A percentile compares a stretch with the other conserved stretches of the same genome.
These are phyloP conservation scores for Aplochiton taeniatus DNA, from an alignment of 2,797 vertebrate species.

Conservation along the genomic window DNA sequence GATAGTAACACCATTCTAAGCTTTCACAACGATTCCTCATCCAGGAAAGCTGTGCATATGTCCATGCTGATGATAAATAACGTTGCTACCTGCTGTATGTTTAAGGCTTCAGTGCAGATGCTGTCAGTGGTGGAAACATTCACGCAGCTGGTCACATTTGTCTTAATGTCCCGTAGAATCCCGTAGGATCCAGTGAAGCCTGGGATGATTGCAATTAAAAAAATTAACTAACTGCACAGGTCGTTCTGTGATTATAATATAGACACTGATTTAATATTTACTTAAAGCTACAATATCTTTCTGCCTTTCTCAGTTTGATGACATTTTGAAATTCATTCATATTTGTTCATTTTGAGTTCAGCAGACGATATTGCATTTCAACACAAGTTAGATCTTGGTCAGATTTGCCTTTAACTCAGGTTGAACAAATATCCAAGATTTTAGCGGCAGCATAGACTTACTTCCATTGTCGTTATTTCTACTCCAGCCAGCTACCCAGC, in stretches of 20 bases:
- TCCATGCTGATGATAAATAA: too few relatives aligned
- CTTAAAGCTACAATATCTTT: too few relatives aligned
- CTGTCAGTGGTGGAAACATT: constrained; percentile 32
- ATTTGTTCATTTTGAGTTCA: too few relatives aligned
- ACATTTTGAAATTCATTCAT: too few relatives aligned
- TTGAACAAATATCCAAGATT: background rate
- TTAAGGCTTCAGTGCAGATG: constrained; percentile 53
- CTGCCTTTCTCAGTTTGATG: too few relatives aligned
- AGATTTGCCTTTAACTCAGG: too few relatives aligned
- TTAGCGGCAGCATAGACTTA: constrained; percentile 9
- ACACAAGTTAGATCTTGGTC: too few relatives aligned
- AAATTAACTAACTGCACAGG: background rate
- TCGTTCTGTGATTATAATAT: background rate
- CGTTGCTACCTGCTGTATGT: constrained; percentile 47
- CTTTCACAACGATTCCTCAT: too few relatives aligned
- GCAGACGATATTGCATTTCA: too few relatives aligned
- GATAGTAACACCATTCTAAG: too few relatives aligned
- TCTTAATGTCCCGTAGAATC: constrained; percentile 42
- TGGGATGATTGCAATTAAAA: constrained; percentile 1
- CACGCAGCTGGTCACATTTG: constrained; percentile 45
- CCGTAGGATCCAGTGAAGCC: constrained; percentile 1
- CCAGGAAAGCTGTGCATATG: too few relatives aligned
- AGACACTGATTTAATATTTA: background rate
- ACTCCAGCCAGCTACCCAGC: constrained; percentile 60
- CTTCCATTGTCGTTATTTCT: constrained; percentile 9